Base-by-base conservation (phyloP, 2,113 vertebrate species). In the Sarotherodon lohbergeri region DNA sequence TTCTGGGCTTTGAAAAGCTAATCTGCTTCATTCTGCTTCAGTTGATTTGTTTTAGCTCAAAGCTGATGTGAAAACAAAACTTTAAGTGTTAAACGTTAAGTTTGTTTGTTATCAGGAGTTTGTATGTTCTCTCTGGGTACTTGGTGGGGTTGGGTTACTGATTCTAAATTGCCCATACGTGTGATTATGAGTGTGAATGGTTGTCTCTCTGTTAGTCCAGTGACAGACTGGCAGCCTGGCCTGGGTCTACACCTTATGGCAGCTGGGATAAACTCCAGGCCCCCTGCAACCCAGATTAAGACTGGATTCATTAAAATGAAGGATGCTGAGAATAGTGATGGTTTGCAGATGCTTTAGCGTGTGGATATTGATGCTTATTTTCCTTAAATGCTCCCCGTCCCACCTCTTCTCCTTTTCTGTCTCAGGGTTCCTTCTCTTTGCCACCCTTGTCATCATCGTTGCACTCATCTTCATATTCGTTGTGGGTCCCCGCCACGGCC, bases 381-480 rank as follows among this genome's bases (percentile, higher is more conserved):
- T 80, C 22, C 22, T 41, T 5, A 76, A 76, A 76, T 17, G 41
- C 41, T 48, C 16, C 16, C 16, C 4, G 24, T 48, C 9, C 39
- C 24, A 11, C 24, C 1, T 16, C n/a, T 22, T 19, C 43, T 27
- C 4, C 3, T 34, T 48, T 48, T 16, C 11, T 46, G 11, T 5
- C 14, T 16, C 19, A 99, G 99, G 98, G 86, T 99, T 99, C 93
- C 89, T 98, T 54, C 46, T 98, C 82, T 99, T 99, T 6, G 98
- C 98, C 16, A 98, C 97, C 0, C 91, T 97, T 0, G 96, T 99
- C 86, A 95, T 99, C 93, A 98, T 98, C 59, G 95, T 98, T 82
- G 98, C 98, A 19, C 96, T 99, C 89, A 98, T 99, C 84, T 95
- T 99, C 8, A 99, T 99, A 81, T 98, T 98, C 34, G 96, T 98